Evolutionary conservation across 2,888 invertebrate genomes (phyloP), one percentile per base, ranked within the genome.

Genomic region (Luperina testacea): DNA sequence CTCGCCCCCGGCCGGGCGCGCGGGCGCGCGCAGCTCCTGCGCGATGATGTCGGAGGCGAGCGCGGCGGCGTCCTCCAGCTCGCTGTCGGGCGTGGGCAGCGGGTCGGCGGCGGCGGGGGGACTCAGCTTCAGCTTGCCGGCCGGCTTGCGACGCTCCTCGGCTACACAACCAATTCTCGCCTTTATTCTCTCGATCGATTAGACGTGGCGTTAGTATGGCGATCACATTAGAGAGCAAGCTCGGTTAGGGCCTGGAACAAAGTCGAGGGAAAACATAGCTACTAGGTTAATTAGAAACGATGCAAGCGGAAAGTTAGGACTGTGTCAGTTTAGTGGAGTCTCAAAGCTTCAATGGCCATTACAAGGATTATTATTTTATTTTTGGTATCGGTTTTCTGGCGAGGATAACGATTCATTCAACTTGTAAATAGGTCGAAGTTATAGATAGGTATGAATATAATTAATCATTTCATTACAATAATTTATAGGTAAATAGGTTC

Each of bases 211-310:
- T 97, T 97, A 97, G 97, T 97, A 96, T 95, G 92, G 97, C 96
- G 95, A 93, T 97, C 97, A 97, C 97, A 97, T 96, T 96, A 97
- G 93, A 95, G 97, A 95, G 96, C 97, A 97, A 97, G 97, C 97
- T 96, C 97, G 97, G 97, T 97, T 97, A 97, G 96, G 95, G 97
- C 97, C 97, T 97, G 97, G 95, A 97, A 97, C 97, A 97, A 96
- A 96, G 95, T 97, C 93, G 95, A 96, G 95, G 96, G 96, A 96
- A 96, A 96, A 96, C 95, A 93, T 89, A 94, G 94, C 96, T 95
- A 95, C 96, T 91, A 92, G 93, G 97, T 97, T 97, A 96, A 94
- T 91, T 92, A 90, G 94, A 95, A 96, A 95, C 92, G 92, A 94
- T 94, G 95, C 96, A 95, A 95, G 96, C 96, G 93, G 94, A 95